Base-by-base conservation (phyloP, 2,113 vertebrate species). In the Notarius quadriscutis region DNA sequence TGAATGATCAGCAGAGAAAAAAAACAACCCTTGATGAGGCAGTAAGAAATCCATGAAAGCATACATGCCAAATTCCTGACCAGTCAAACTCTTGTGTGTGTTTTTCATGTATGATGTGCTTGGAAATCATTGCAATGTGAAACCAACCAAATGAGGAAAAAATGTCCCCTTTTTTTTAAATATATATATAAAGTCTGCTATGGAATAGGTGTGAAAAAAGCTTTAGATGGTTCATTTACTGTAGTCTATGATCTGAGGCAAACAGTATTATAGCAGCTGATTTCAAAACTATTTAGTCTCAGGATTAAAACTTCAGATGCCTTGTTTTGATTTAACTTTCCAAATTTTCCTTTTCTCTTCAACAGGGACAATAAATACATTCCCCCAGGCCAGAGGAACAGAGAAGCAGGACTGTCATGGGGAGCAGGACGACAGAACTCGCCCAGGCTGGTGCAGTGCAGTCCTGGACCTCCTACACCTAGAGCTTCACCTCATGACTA, bases 331-430 rank as follows among this genome's bases (percentile, higher is more conserved):
- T 71, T 84, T 65, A 51, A 10, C 5, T 78, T 53, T 51, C 8
- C n/a, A 30, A 27, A 41, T 25, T 18, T 62, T 10, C 8, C 17
- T 25, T 9, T 67, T 30, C 9, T 12, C 27, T 48, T 30, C 22
- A 8, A 87, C 94, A 99, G 98, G 94, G 98, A 99, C 94, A 98
- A 96, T 93, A 99, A 98, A 91, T 99, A 99, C 95, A 96, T 99
- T 96, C 97, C 97, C 92, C 97, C 97, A 84, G 96, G 97, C 92
- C 98, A 99, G 94, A 96, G 98, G 94, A 99, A 97, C 91, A 96
- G 97, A 93, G 98, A 99, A 89, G 10, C 72, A 88, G 95, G 95
- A n/a, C 91, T 98, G 94, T 95, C 97, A 30, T 99, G 98, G 98
- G 97, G 96, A 89, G 94, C 96, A 74, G 97, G 97, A 84, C 96